Conservation (phyloP, 2,797 vertebrate species). For the Hydrolagus colliei region DNA sequence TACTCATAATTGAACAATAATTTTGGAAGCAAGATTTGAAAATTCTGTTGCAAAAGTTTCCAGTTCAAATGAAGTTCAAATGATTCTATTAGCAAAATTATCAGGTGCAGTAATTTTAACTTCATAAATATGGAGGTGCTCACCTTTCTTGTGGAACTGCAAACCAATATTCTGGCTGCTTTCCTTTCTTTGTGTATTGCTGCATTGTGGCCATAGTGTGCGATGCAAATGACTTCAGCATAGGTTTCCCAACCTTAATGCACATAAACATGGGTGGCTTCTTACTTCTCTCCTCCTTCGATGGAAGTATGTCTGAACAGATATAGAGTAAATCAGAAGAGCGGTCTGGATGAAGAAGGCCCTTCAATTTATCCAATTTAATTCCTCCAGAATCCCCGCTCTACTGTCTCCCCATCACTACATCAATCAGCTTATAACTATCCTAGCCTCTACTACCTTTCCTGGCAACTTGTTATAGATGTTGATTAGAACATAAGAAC, state of each 20-base stretch:
- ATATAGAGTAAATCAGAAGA: too few species aligned
- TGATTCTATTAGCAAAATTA: not conserved
- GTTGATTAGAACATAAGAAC: too few species aligned
- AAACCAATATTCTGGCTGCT: constrained; percentile 95
- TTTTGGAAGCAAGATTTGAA: not conserved
- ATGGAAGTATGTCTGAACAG: constrained; percentile 79
- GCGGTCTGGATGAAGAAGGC: too few species aligned
- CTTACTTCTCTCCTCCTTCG: constrained; percentile 92
- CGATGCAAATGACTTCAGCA: constrained; percentile 86
- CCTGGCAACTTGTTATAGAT: too few species aligned
- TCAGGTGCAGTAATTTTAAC: not conserved
- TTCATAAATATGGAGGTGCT: constrained; percentile 34
- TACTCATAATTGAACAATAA: too few species aligned
- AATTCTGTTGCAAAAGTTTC: not conserved
- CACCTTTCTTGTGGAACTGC: constrained; percentile 94
- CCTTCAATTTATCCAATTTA: too few species aligned
- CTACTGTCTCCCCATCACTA: too few species aligned
- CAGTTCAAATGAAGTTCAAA: not conserved
- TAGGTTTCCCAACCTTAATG: constrained; percentile 94
- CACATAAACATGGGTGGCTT: constrained; percentile 96
- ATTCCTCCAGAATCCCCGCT: too few species aligned
- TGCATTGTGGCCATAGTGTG: constrained; percentile 68
- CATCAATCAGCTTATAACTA: too few species aligned
- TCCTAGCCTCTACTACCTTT: too few species aligned
- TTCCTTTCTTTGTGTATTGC: constrained; percentile 62